phyloP scores from a whole-genome alignment of 2,797 vertebrate genomes.

The Sebastes hopkinsi region DNA sequence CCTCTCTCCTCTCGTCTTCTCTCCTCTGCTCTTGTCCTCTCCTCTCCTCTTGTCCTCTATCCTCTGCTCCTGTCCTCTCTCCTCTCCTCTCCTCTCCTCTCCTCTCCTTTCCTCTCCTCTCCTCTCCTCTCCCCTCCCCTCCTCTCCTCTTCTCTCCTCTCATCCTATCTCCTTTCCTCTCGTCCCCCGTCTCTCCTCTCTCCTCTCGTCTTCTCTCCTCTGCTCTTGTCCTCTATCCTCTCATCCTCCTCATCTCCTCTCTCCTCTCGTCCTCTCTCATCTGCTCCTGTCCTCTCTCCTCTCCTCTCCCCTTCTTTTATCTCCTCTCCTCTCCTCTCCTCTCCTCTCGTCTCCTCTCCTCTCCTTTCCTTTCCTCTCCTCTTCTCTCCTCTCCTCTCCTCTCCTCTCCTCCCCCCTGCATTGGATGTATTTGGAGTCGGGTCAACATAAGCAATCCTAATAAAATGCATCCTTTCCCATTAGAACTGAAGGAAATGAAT shows the following conservation, averaged over 20 bases:
- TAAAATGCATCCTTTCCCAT: not conserved
- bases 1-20: too few species aligned
- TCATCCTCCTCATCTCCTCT: too few species aligned
- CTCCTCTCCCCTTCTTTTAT: not conserved
- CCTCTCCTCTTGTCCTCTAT: not conserved
- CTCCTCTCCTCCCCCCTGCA: too few species aligned
- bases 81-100: too few species aligned
- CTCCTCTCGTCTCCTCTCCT: too few species aligned
- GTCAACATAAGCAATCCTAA: not conserved
- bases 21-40: not conserved
- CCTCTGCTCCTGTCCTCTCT: too few species aligned
- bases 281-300: too few species aligned
- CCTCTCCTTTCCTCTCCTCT: not conserved
- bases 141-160: not conserved
- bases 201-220: not conserved
- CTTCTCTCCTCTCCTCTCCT: too few species aligned
- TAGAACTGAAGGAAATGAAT: constrained; percentile 25
- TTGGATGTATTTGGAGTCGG: not conserved
- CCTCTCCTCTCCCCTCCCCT: not conserved
- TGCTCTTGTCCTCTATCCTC: too few species aligned
- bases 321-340: too few species aligned
- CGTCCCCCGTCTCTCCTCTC: not conserved
- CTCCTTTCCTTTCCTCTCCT: not conserved
- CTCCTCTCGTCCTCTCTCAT: too few species aligned
- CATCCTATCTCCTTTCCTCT: not conserved